These are phyloP conservation scores for Bugulina stolonifera DNA, from an alignment of 2,888 invertebrate genomes.

Conservation along the genomic window DNA sequence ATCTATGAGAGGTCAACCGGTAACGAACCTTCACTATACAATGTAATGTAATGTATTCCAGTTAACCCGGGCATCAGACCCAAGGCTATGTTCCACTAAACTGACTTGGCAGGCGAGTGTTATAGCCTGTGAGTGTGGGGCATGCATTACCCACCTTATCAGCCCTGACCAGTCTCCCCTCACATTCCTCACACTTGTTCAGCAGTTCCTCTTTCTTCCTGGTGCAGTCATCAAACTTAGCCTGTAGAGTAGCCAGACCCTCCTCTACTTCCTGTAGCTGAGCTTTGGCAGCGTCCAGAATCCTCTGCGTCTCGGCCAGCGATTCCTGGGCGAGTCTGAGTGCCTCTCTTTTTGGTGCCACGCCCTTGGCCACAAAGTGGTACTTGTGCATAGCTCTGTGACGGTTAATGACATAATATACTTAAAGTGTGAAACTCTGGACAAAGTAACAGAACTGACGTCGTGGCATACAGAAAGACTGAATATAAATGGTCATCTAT, in stretches of 20 bases:
- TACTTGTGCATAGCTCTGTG: slow-evolving; percentile 55
- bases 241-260: slow-evolving; percentile 50
- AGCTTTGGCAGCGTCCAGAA: slow-evolving; percentile 47
- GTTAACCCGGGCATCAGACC: no score
- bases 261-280: slow-evolving; percentile 50
- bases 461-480: no score
- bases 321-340: slow-evolving; percentile 49
- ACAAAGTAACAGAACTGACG: no score
- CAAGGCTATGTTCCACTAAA: no score
- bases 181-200: slow-evolving; percentile 51
- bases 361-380: slow-evolving; percentile 52
- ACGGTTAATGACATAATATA: no score
- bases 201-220: slow-evolving; percentile 53
- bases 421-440: no score
- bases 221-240: slow-evolving; percentile 52
- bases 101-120: no score
- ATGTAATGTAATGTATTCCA: no score
- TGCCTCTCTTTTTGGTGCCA: slow-evolving; percentile 52
- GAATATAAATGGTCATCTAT: background rate
- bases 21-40: no score
- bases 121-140: no score
- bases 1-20: no score
- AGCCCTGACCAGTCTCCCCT: slow-evolving; percentile 49
- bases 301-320: slow-evolving; percentile 47
- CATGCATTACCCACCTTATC: slow-evolving; percentile 54